phyloP scores from a whole-genome alignment of 1,140 invertebrate species.

The Calliopsis andreniformis region DNA sequence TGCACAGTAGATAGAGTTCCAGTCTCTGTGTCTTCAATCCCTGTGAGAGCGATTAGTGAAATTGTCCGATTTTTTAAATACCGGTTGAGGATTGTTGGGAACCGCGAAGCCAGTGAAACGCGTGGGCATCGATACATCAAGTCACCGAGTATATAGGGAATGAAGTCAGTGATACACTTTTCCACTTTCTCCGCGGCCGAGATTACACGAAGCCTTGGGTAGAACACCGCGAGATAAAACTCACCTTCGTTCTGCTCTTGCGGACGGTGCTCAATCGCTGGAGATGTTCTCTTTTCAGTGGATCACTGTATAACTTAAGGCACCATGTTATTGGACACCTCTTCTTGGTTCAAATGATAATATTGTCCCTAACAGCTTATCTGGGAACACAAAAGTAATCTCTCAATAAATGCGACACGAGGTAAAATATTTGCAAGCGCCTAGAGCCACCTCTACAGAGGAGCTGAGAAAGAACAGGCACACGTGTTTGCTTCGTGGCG shows the following conservation, averaged over 20 bases:
- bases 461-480: background rate
- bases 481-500: conserved; percentile 20
- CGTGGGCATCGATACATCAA: conserved; percentile 14
- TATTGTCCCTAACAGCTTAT: too few species aligned
- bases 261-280: conserved; percentile 23
- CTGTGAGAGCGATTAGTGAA: too few species aligned
- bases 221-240: conserved; percentile 58
- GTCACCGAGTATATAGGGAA: conserved; percentile 42
- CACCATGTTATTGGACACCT: too few species aligned
- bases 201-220: conserved; percentile 61
- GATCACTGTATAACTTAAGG: too few species aligned
- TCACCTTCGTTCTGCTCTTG: conserved; percentile 51
- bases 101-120: background rate
- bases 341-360: too few species aligned
- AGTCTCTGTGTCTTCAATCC: too few species aligned
- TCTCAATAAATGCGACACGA: too few species aligned
- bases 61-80: too few species aligned
- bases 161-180: conserved; percentile 64
- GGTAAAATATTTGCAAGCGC: too few species aligned
- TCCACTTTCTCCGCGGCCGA: conserved; percentile 66
- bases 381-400: too few species aligned
- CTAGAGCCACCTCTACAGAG: too few species aligned
- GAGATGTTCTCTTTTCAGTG: background rate
- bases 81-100: background rate
- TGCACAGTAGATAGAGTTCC: too few species aligned